Evolutionary conservation across 2,797 vertebrate species (phyloP).

Genomic region (Chrosomus eos): DNA sequence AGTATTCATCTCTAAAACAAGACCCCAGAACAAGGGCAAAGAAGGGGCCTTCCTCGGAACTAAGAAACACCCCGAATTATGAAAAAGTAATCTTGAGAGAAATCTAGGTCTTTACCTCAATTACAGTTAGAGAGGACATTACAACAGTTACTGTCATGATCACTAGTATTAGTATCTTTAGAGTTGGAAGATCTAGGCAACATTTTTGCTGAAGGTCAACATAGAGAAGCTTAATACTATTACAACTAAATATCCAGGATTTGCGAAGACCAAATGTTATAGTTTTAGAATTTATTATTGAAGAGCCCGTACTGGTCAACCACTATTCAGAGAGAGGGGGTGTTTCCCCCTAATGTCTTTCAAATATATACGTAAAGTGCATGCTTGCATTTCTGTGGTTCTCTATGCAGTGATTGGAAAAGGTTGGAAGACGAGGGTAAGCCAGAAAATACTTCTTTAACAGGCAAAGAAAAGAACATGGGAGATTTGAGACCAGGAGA

Average conservation of each 20-base stretch:
- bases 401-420: background rate
- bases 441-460: background rate
- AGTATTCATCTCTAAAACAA: slow-evolving; percentile 66
- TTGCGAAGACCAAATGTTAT: background rate
- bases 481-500: slow-evolving; percentile 29
- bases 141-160: background rate
- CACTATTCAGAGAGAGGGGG: background rate
- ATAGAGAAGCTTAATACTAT: background rate
- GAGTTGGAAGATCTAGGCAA: background rate
- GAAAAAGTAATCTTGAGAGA: slow-evolving; percentile 13
- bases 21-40: slow-evolving; percentile 61
- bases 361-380: background rate
- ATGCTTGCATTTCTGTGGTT: background rate
- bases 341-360: background rate
- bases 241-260: background rate
- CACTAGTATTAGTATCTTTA: background rate
- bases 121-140: background rate
- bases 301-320: background rate
- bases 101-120: background rate
- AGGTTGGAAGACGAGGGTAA: background rate
- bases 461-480: slow-evolving; percentile 24
- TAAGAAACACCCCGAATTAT: slow-evolving; percentile 12
- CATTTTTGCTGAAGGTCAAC: background rate
- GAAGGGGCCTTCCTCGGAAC: slow-evolving; percentile 23
- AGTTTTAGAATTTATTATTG: background rate